Base-by-base conservation (phyloP, 2,888 invertebrate species). In the Dioctria rufipes region DNA sequence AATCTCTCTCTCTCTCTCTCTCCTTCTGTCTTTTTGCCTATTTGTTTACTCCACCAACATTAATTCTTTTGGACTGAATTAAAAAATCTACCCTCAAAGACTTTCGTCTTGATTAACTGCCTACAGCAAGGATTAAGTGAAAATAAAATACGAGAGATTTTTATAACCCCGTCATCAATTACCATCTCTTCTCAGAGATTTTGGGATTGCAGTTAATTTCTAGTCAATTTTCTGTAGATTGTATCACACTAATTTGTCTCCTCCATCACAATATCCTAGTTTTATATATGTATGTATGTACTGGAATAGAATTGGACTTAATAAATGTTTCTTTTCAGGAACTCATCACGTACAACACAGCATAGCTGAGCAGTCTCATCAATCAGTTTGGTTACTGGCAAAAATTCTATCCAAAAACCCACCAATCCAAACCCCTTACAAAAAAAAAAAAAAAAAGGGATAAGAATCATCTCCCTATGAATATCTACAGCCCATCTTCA, bases 241-340 rank as follows among this genome's bases (percentile, higher is more conserved):
- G 25, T 77, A 63, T 77, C 77, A 11, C 3, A 61, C 46, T 63
- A 61, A 63, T 63, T 61, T 63, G 61, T 61, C 77, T 77, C 43
- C 40, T 77, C 43, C 63, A 77, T 63, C 37, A 63, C 49, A 63
- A 46, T 46, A 37, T 5, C 39, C 39, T 25, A 63, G 77, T 58
- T 25, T 25, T 25, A 25, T 25, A 25, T 25, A 2, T 25, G 2
- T 25, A 25, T 25, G 25, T 25, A 25, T 25, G 25, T 25, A 25
- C 25, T 25, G 25, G 25, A 25, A 25, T 46, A 63, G 63, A 13
- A 40, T 40, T 43, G 13, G 58, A 73, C 58, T 73, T n/a, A 73
- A 73, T 58, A 40, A 73, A 73, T 58, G 73, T 73, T 73, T 73
- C 58, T 39, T 75, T 63, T 11, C 77, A 77, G 77, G 49, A 77